Evolutionary conservation across 2,113 vertebrate genomes (phyloP), one percentile per base, ranked within the genome.

Genomic region (Sturnus vulgaris): DNA sequence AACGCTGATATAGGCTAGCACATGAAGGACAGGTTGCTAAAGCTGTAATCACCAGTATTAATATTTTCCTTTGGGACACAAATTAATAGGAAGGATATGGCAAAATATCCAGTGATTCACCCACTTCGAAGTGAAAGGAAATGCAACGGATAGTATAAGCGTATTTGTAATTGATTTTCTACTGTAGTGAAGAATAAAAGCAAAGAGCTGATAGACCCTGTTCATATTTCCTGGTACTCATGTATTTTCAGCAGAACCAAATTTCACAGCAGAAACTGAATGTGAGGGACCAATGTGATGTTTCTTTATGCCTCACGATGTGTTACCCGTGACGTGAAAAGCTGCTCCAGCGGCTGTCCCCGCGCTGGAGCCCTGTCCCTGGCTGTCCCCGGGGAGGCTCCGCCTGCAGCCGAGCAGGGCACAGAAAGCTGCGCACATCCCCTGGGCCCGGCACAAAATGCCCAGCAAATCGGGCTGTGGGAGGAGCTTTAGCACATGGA

Each of bases 291-390:
- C 37, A 13, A 31, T 37, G 1, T 52, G 25, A 11, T 5, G 15
- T 24, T 30, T 30, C 1, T 37, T 23, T 35, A 3, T 5, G 15
- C 11, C 44, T 20, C 14, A 10, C 1, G 11, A 3, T 0, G 3
- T 6, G 52, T 27, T 9, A 2, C 15, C 4, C 4, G 16, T 0
- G 64, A 22, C 23, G 35, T 16, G 13, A 6, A 6, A 4, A 10
- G 4, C 4, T 5, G 1, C 21, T 5, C 2, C 12, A 3, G 40
- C 42, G 27, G 16, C 61, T 12, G 77, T 24, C 1, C 24, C 21
- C 14, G 37, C 4, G 23, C 37, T 8, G 49, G 10, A 39, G 27
- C 68, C 14, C 37, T 37, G 37, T 37, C 37, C 37, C 37, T 37
- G 37, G 37, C 31, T 17, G 47, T 6, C 35, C 31, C 35, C 21